phyloP scores from a whole-genome alignment of 2,797 vertebrate genomes.

The Harpagifer antarcticus region DNA sequence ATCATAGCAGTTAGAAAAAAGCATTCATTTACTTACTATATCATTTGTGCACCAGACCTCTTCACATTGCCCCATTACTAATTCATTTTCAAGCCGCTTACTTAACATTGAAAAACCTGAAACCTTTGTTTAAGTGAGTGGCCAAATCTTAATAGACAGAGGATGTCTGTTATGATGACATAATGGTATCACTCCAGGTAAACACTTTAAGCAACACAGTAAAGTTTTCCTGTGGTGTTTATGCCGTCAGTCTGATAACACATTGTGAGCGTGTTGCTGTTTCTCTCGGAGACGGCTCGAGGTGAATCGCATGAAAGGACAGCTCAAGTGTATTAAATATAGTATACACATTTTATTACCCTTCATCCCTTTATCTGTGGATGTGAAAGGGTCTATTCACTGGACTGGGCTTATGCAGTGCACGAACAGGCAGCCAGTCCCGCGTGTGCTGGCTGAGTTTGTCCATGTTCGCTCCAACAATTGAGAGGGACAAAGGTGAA shows the following conservation, averaged over 20 bases:
- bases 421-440: slow-evolving; percentile 68
- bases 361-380: slow-evolving; percentile 73
- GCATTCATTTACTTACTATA: background rate
- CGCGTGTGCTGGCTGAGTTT: slow-evolving; percentile 67
- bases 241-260: slow-evolving; percentile 14
- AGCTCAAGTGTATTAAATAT: slow-evolving; percentile 73
- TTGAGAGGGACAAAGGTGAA: slow-evolving; percentile 79
- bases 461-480: slow-evolving; percentile 73
- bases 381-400: slow-evolving; percentile 75
- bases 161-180: slow-evolving; percentile 37
- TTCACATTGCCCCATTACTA: background rate
- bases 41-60: background rate
- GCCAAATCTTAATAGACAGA: slow-evolving; percentile 21
- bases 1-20: background rate
- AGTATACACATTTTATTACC: slow-evolving; percentile 74
- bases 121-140: background rate
- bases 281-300: slow-evolving; percentile 40
- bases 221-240: slow-evolving; percentile 36
- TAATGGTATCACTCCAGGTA: slow-evolving; percentile 27
- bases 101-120: background rate
- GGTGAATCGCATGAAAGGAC: slow-evolving; percentile 65
- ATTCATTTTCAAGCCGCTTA: background rate
- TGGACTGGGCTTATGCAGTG: slow-evolving; percentile 64
- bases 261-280: slow-evolving; percentile 30
- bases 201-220: slow-evolving; percentile 43